Conservation (phyloP, 2,888 invertebrate species). For the Mechanitis mazaeus region DNA sequence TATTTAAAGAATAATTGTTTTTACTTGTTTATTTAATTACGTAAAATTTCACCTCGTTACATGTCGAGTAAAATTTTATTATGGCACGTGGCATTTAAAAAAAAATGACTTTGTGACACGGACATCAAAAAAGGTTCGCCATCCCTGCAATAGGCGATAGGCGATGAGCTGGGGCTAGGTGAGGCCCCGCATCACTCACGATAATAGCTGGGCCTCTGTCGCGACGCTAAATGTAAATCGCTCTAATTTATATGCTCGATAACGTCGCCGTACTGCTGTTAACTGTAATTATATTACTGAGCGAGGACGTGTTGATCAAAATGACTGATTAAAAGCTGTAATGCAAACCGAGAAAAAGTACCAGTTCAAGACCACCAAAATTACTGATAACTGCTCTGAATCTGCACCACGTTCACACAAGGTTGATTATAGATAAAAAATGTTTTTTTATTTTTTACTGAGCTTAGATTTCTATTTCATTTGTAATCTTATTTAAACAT, state of each 20-base stretch:
- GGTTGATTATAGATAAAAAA: slow-evolving; percentile 9
- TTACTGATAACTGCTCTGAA: slow-evolving; percentile 23
- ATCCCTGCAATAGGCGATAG: slow-evolving; percentile 31
- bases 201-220: slow-evolving; percentile 68
- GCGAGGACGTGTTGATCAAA: slow-evolving; percentile 76
- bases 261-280: slow-evolving; percentile 75
- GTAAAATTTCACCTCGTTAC: too few relatives aligned
- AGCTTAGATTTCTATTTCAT: not conserved
- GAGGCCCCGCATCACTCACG: slow-evolving; percentile 70
- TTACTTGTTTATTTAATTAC: too few relatives aligned
- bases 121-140: not conserved
- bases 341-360: slow-evolving; percentile 54
- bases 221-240: slow-evolving; percentile 74
- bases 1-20: too few relatives aligned
- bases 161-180: slow-evolving; percentile 57
- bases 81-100: too few relatives aligned
- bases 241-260: slow-evolving; percentile 75
- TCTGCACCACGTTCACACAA: slow-evolving; percentile 12
- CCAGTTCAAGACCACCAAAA: slow-evolving; percentile 29
- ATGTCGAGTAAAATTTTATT: too few relatives aligned
- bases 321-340: slow-evolving; percentile 66
- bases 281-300: slow-evolving; percentile 75
- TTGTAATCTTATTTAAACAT: not conserved
- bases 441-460: slow-evolving; percentile 10
- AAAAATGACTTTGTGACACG: too few relatives aligned